phyloP scores from a whole-genome alignment of 2,888 invertebrate genomes.

The Xanthia togata region DNA sequence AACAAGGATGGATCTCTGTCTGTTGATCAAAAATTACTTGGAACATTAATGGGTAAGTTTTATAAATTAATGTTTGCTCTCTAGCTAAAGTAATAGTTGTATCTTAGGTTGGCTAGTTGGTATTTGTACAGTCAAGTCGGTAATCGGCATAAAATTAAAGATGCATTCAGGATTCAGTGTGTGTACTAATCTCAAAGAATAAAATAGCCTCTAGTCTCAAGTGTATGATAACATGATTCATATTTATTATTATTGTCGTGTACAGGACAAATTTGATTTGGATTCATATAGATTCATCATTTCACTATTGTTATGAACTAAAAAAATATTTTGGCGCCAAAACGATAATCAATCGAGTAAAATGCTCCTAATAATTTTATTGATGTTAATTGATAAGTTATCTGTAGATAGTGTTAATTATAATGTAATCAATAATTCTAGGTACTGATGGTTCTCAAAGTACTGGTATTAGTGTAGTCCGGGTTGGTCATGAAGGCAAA shows the following conservation, averaged over 20 bases:
- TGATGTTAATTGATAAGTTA: neutral
- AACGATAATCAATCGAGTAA: constrained; percentile 12
- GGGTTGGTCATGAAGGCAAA: constrained; percentile 89
- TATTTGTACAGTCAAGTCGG: neutral
- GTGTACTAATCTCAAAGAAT: neutral
- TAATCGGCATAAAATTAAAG: neutral
- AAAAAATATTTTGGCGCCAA: constrained; percentile 68
- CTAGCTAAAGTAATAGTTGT: neutral
- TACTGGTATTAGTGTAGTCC: constrained; percentile 91
- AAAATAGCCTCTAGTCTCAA: neutral
- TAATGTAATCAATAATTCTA: constrained; percentile 57
- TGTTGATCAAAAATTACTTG: constrained; percentile 94
- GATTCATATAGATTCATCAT: neutral
- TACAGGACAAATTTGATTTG: neutral
- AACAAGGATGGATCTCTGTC: constrained; percentile 96
- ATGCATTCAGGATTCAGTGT: neutral
- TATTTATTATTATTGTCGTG: neutral
- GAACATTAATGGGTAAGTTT: constrained; percentile 94
- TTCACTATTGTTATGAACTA: neutral
- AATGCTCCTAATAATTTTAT: neutral
- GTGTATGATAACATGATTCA: neutral
- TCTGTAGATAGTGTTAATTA: neutral
- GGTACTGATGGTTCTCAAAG: constrained; percentile 90
- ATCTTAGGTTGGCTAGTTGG: neutral
- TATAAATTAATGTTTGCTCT: neutral